These are phyloP conservation scores for Nudaria mundana DNA, from an alignment of 2,888 invertebrate species.

Conservation along the genomic window DNA sequence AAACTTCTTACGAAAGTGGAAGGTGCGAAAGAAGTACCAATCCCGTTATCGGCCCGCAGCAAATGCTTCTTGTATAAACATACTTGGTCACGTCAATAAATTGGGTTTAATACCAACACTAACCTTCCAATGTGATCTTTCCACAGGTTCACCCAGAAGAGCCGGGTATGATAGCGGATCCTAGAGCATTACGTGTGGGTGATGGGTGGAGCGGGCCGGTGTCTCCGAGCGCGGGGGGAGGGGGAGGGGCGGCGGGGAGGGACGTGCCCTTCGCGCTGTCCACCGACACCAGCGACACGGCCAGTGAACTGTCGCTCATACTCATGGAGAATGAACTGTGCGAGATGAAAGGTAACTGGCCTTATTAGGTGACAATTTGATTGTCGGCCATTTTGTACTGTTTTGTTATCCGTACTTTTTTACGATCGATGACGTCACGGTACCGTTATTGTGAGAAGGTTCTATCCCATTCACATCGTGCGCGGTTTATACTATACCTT, in stretches of 20 bases:
- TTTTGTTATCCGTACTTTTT: no score
- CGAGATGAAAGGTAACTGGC: slow-evolving; percentile 56
- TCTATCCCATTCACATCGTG: no score
- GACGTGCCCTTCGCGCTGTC: slow-evolving; percentile 90
- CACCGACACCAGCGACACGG: slow-evolving; percentile 96
- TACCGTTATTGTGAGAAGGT: no score
- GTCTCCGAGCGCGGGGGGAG: slow-evolving; percentile 79
- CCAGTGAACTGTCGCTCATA: slow-evolving; percentile 91
- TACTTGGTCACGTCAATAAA: no score
- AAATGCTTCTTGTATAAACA: no score
- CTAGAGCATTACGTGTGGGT: slow-evolving; percentile 60
- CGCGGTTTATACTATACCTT: no score
- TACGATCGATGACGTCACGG: no score
- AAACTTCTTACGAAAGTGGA: no score
- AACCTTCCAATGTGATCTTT: no score
- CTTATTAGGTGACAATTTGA: background rate
- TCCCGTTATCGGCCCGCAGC: no score
- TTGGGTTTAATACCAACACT: no score
- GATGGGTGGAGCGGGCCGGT: slow-evolving; percentile 69
- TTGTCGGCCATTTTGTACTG: background rate
- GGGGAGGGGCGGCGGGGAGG: slow-evolving; percentile 82
- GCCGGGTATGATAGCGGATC: slow-evolving; percentile 49
- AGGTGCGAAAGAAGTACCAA: no score
- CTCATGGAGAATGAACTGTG: slow-evolving; percentile 85
- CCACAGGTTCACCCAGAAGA: background rate